These are phyloP conservation scores for Trachelipus rathkii DNA, from an alignment of 1,140 invertebrate genomes.

Conservation along the genomic window DNA sequence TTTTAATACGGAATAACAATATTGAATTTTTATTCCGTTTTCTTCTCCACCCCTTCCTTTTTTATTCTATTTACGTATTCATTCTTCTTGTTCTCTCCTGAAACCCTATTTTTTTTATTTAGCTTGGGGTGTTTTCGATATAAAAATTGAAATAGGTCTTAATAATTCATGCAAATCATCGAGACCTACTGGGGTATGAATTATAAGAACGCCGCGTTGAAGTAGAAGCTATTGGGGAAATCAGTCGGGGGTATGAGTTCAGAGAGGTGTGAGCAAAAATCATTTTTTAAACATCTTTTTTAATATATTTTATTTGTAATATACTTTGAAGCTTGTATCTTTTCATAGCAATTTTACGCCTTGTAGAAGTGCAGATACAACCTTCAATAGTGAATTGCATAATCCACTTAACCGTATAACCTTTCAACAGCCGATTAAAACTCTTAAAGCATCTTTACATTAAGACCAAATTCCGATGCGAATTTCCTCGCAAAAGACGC, in stretches of 20 bases:
- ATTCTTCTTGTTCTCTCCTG: too few species aligned
- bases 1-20: too few species aligned
- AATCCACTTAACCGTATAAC: conserved; percentile 1
- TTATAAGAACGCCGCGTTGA: background rate
- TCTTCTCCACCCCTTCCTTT: too few species aligned
- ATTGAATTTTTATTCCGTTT: too few species aligned
- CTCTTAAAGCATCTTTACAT: background rate
- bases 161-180: conserved; percentile 6
- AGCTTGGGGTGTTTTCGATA: background rate
- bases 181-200: conserved; percentile 2
- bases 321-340: background rate
- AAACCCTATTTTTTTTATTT: too few species aligned
- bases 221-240: background rate
- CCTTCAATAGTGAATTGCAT: background rate
- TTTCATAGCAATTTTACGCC: background rate
- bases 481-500: background rate
- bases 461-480: background rate
- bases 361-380: background rate
- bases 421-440: background rate
- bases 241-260: background rate
- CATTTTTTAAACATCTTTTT: background rate
- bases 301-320: background rate
- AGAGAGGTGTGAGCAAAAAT: background rate
- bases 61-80: too few species aligned
- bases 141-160: conserved; percentile 13